Base-by-base conservation (phyloP, 2,888 invertebrate genomes). In the Pyrocoelia pectoralis region DNA sequence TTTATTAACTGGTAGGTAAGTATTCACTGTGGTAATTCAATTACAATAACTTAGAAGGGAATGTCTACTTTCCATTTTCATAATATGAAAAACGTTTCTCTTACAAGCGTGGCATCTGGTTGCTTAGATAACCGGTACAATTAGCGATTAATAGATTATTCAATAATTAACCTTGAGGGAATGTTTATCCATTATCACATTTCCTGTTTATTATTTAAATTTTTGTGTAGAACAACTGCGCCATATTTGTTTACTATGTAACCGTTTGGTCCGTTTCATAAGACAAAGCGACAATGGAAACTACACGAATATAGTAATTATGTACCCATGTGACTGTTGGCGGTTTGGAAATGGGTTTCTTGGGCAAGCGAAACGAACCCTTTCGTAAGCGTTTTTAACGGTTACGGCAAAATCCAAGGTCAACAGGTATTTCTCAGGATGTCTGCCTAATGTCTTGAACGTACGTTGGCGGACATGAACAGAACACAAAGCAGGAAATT, bases 261-360 rank as follows among this genome's bases (percentile, higher is more conserved):
- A 15, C 8, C 33, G 33, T 33, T 8, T n/a, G 24, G 8, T 5
- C 24, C 8, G 3, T 24, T 8, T 24, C 8, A 33, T n/a, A n/a
- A 8, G 33, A 50, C 13, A 29, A 50, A 29, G 24, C 12, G 40
- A 29, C 33, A 46, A 33, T 56, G 63, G 68, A 66, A 66, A 68
- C 66, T 66, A 50, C 51, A 41, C 62, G 58, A 64, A 57, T 66
- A 56, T 50, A 57, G 55, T 61, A 40, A 58, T 58, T 58, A 52
- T n/a, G 14, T 51, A 56, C 24, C n/a, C n/a, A 43, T 58, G 61
- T 56, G 62, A 60, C 61, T 63, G 62, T 50, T 62, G 60, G 65
- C 63, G 66, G 68, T 51, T 46, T 61, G 58, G 61, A 68, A 68
- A 66, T 68, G 68, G 66, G 68, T 68, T 68, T 68, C 66, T 68